Base-by-base conservation (phyloP, 92 coral and sea anemone species). In the Phenganax marumi region DNA sequence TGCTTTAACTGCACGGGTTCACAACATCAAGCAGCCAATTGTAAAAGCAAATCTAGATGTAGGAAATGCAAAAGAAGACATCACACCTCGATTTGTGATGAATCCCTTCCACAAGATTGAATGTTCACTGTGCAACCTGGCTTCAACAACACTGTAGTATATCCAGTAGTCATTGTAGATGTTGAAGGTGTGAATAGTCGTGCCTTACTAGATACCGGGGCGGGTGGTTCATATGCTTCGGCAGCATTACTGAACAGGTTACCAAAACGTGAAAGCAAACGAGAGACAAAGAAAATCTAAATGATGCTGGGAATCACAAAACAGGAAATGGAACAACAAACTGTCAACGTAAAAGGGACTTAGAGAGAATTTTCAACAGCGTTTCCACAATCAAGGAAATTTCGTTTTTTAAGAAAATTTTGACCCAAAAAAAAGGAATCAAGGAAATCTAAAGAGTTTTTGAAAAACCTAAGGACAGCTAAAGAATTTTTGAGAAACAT, bases 251-350 rank as follows among this genome's bases (percentile, higher is more conserved):
- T 88, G 1, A 62, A 81, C 22, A 24, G 52, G 6, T 49, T 86
- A 6, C 81, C 77, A 8, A 71, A 52, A 51, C 77, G 69, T 0
- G 17, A 52, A n/a, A 18, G 26, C 53, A 50, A 18, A 7, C 70
- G 52, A 70, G 87, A 87, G 52, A 49, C 64, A 13, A 25, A 78
- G 63, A 78, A 63, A 33, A 80, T 87, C 56, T 85, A 84, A 63
- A 87, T 84, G 90, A 87, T 87, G 85, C 82, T 87, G 21, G 82
- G 87, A 23, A 33, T 51, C 18, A 73, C 73, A 6, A 84, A 85
- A 6, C 70, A 76, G 73, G 47, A 70, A 61, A 56, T 87, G 52
- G 85, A 87, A 48, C 64, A 83, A 12, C 60, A 72, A 21, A 83
- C 84, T n/a, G 47, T 87, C 53, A 7, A 60, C 8, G 60, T 80